Conservation (phyloP, 2,797 vertebrate species). For the Falco naumanni region DNA sequence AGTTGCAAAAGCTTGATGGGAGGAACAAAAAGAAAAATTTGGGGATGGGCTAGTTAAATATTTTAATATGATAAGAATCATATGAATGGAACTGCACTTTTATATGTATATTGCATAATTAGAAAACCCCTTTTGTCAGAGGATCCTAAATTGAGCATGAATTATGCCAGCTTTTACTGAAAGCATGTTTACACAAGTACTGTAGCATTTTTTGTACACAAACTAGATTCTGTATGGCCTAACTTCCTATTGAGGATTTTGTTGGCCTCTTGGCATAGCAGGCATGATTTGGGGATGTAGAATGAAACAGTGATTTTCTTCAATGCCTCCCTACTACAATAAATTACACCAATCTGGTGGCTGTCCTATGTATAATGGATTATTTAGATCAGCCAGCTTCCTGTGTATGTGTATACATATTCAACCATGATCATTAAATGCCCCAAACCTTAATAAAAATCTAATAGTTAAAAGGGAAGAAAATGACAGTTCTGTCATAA, state of each 20-base stretch:
- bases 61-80: neutral
- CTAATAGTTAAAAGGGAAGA: neutral
- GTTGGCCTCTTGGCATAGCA: neutral
- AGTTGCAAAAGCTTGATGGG: neutral
- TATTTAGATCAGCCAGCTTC: neutral
- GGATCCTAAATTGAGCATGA: neutral
- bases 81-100: neutral
- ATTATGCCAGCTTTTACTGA: neutral
- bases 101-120: neutral
- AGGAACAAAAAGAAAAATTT: neutral
- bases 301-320: neutral
- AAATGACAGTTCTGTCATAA: neutral
- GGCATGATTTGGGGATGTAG: neutral
- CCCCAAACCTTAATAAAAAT: neutral
- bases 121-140: fast-evolving
- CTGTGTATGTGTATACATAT: neutral
- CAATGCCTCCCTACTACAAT: neutral
- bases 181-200: neutral
- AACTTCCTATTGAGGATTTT: neutral
- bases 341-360: neutral
- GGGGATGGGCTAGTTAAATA: neutral
- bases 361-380: neutral
- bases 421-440: neutral
- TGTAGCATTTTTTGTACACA: neutral
- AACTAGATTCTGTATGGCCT: neutral